Evolutionary conservation across 2,797 vertebrate genomes (phyloP).

Genomic region (Pseudomugil tenellus): DNA sequence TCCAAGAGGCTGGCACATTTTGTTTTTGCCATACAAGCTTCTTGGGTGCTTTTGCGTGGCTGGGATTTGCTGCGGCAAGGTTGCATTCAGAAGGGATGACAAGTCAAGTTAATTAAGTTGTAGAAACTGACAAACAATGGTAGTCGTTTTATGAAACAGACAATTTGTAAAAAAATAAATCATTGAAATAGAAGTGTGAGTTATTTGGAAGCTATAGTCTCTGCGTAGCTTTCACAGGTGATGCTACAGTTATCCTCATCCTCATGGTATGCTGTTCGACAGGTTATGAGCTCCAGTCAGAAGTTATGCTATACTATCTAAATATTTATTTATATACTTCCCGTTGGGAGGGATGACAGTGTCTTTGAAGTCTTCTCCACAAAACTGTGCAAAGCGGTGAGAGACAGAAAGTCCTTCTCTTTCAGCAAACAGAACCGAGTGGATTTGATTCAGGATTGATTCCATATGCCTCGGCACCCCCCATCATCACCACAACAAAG

Average conservation of each 20-base stretch:
- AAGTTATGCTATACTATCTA: slow-evolving; percentile 12
- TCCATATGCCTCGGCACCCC: not conserved
- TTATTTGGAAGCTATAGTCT: slow-evolving; percentile 7
- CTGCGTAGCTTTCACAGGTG: slow-evolving; percentile 25
- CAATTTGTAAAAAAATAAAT: slow-evolving; percentile 25
- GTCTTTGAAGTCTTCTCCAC: slow-evolving; percentile 31
- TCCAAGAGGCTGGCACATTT: slow-evolving; percentile 32
- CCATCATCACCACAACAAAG: slow-evolving; percentile 39
- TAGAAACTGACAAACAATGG: slow-evolving; percentile 54
- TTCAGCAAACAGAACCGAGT: slow-evolving; percentile 24
- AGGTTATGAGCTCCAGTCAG: slow-evolving; percentile 32
- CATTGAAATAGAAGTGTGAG: slow-evolving; percentile 25
- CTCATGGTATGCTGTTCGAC: slow-evolving; percentile 17
- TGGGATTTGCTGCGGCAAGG: slow-evolving; percentile 36
- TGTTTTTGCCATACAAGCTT: slow-evolving; percentile 35
- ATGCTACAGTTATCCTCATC: slow-evolving; percentile 39
- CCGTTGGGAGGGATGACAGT: slow-evolving; percentile 15
- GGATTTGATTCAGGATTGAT: slow-evolving; percentile 40
- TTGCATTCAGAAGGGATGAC: slow-evolving; percentile 46
- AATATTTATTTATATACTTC: slow-evolving; percentile 39
- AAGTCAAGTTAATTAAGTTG: slow-evolving; percentile 53
- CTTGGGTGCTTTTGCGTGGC: slow-evolving; percentile 39
- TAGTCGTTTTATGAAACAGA: slow-evolving; percentile 44
- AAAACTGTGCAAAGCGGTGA: slow-evolving; percentile 15
- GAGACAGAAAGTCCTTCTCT: slow-evolving; percentile 16